A percentile compares a stretch with the other conserved stretches of the same genome.
phyloP scores from a whole-genome alignment of 53 echinoderm and acorn worm species.

The Paelopatides confundens region DNA sequence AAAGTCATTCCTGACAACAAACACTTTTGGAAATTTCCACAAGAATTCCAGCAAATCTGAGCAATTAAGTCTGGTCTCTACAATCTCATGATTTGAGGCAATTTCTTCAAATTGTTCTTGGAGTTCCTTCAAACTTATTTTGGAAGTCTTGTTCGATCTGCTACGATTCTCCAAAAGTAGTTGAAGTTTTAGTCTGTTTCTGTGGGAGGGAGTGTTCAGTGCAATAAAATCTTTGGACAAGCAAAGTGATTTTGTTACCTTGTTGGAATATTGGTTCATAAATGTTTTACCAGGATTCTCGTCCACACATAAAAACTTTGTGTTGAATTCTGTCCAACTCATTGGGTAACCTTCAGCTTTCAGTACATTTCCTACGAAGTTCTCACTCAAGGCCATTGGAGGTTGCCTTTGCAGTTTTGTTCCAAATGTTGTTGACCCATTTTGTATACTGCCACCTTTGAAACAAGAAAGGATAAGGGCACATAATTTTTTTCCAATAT shows the following conservation, averaged over 20 bases:
- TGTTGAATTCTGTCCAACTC: background rate
- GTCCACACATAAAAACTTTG: background rate
- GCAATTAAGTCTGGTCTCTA: background rate
- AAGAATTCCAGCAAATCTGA: background rate
- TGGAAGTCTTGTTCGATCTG: background rate
- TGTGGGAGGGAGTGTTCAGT: background rate
- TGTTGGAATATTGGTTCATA: background rate
- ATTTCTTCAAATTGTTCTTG: slow-evolving; percentile 32
- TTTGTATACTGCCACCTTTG: too few relatives aligned
- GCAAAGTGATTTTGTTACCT: background rate
- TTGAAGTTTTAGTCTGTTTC: background rate
- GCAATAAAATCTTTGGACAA: slow-evolving; percentile 5
- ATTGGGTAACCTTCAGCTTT: background rate
- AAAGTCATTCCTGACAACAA: too few relatives aligned
- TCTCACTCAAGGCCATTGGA: background rate
- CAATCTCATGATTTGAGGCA: background rate
- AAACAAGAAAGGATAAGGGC: too few relatives aligned
- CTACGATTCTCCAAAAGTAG: background rate
- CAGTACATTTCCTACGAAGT: background rate
- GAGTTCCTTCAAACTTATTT: background rate
- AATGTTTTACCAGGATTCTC: background rate
- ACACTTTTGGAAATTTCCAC: background rate
- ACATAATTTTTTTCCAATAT: too few relatives aligned
- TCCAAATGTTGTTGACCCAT: too few relatives aligned
- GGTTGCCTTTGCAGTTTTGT: too few relatives aligned